Base-by-base conservation (phyloP, 2,113 vertebrate species). In the Urocolius indicus region DNA sequence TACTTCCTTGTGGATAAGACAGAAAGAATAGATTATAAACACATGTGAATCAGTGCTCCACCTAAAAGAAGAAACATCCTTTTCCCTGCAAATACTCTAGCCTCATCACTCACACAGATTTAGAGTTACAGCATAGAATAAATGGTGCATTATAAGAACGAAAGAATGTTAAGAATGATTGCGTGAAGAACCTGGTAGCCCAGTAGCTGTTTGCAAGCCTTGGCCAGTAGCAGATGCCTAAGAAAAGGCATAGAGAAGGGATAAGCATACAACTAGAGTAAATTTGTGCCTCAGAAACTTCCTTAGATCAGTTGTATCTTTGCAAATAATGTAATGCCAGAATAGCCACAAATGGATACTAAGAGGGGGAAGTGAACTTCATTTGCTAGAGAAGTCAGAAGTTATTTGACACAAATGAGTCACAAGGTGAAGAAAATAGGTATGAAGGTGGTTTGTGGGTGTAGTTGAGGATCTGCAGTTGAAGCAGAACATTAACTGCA, bases 61-160 rank as follows among this genome's bases (percentile, higher is more conserved):
- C 76, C 91, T 88, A 84, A 72, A 45, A 83, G 43, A 41, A 93
- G 90, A 59, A 90, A 88, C 54, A 85, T 57, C 51, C 19, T 79
- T 93, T 90, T 89, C 67, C 77, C 88, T 88, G 82, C 63, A 90
- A 66, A 45, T 24, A 72, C 32, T 26, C 36, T 10, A 68, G 15
- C 9, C 36, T 92, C n/a, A 32, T 32, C 10, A 49, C 36, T 90
- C 79, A 77, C 23, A 41, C 13, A 30, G 78, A 55, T 49, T 59
- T 63, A 26, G 5, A 2, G 14, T 72, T 58, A 26, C 36, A 82
- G 16, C 24, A 21, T 16, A 43, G 17, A 13, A 67, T 36, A 74
- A 93, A 55, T 10, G 2, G 24, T 34, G 14, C 5, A 1, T 71
- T 80, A 3, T 14, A 71, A 69, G 36, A 83, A 24, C 7, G n/a